These are phyloP conservation scores for Cynodonichthys magdalenae DNA, from an alignment of 2,797 vertebrate species.

Conservation along the genomic window DNA sequence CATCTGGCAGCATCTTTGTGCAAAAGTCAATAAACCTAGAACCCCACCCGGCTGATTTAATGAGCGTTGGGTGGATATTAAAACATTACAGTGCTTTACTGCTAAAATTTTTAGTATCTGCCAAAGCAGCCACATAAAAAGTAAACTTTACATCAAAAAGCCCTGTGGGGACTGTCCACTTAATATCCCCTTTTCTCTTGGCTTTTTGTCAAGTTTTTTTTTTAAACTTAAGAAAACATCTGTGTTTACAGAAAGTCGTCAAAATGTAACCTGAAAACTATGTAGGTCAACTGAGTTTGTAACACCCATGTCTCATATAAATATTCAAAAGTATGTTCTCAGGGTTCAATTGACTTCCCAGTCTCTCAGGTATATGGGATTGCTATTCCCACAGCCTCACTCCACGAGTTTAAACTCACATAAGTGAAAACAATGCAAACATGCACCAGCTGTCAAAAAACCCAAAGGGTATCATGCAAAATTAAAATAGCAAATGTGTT, in stretches of 20 bases:
- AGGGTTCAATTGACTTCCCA: constrained; percentile 3
- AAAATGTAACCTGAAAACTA: neutral
- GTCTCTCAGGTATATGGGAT: neutral
- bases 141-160: neutral
- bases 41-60: neutral
- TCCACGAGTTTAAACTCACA: constrained; percentile 16
- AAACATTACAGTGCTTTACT: neutral
- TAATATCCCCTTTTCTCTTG: neutral
- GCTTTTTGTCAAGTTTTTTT: neutral
- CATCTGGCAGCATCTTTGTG: neutral
- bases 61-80: neutral
- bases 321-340: constrained; percentile 5
- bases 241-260: neutral
- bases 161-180: neutral
- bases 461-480: constrained; percentile 11
- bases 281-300: neutral
- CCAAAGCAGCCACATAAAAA: neutral
- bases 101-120: neutral
- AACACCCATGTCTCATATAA: neutral
- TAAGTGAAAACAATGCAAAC: constrained; percentile 29
- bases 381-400: constrained; percentile 12
- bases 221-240: neutral
- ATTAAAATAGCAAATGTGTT: constrained; percentile 28
- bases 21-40: neutral
- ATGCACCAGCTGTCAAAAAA: constrained; percentile 44